Percentiles rank a stretch among this genome's conserved stretches.
These are phyloP conservation scores for Berghia stephanieae DNA, from an alignment of 1,140 invertebrate species.

Conservation along the genomic window DNA sequence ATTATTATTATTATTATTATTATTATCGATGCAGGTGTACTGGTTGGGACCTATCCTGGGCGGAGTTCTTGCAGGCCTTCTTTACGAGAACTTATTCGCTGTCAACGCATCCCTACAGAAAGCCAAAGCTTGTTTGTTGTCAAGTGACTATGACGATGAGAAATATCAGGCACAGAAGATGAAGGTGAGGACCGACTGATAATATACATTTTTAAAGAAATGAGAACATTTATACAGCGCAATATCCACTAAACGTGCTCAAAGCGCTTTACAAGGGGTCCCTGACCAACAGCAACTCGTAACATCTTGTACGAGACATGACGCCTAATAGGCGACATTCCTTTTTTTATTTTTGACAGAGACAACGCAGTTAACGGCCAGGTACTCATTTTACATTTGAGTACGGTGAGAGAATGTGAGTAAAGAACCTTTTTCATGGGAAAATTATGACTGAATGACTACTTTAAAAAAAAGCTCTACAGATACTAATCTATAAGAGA, in stretches of 20 bases:
- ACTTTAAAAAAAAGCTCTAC: background rate
- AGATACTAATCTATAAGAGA: background rate
- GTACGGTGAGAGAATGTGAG: too few relatives aligned
- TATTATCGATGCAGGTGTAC: slow-evolving; percentile 75
- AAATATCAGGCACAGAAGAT: slow-evolving; percentile 42
- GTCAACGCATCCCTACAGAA: slow-evolving; percentile 47
- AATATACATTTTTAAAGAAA: too few relatives aligned
- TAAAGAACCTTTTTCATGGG: slow-evolving; percentile 6
- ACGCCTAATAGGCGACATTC: too few relatives aligned
- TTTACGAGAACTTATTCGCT: slow-evolving; percentile 81
- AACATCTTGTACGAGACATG: too few relatives aligned
- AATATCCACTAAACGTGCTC: too few relatives aligned
- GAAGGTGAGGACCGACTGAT: slow-evolving; percentile 39
- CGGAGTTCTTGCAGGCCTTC: slow-evolving; percentile 76
- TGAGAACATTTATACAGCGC: too few relatives aligned
- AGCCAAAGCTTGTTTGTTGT: slow-evolving; percentile 42
- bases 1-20: too few relatives aligned
- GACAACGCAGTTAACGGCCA: too few relatives aligned
- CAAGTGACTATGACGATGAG: slow-evolving; percentile 47
- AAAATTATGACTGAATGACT: background rate
- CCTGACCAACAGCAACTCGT: too few relatives aligned
- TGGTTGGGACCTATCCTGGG: slow-evolving; percentile 88
- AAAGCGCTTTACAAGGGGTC: too few relatives aligned
- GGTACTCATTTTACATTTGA: too few relatives aligned
- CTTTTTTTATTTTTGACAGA: too few relatives aligned